Evolutionary conservation across 2,113 vertebrate species (phyloP), one percentile per base, ranked within the genome.

Genomic region (Carassius gibelio): DNA sequence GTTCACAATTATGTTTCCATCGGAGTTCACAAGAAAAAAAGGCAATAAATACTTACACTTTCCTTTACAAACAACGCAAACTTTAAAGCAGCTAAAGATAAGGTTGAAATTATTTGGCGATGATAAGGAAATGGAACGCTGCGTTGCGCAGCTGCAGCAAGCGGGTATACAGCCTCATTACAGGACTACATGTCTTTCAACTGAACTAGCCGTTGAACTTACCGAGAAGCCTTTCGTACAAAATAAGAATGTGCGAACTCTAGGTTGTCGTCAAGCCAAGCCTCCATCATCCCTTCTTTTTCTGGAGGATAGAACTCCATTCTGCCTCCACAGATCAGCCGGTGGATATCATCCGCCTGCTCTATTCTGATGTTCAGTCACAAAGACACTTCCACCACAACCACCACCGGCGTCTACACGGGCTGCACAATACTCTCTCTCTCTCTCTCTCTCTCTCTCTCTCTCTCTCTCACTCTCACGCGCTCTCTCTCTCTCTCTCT

Each of bases 201-300:
- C 42, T 21, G 21, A 45, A 36, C 57, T 38, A 26, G 61, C 5
- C 50, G 8, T 21, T 17, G 2, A 52, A 59, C 92, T 95, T 95
- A 99, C 98, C 98, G 96, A 36, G 95, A 96, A 8, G 96, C 97
- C 93, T 98, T 99, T 87, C 95, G 92, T 45, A n/a, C n/a, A n/a
- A n/a, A n/a, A n/a, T n/a, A n/a, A n/a, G n/a, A n/a, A n/a, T n/a
- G n/a, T n/a, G n/a, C 90, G 55, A 98, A 98, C 90, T 97, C 96
- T 90, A 92, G 15, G 94, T 99, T 95, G 80, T 99, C 97, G 88
- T 99, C 98, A 93, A 99, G 95, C 97, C 97, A 99, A 88, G 97
- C 97, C 95, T 99, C 98, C 90, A 97, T 82, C 62, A 69, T 94
- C 90, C 91, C 88, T 62, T 96, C 95, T 85, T 91, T 92, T 72